A percentile compares a stretch with the other conserved stretches of the same genome.
Evolutionary conservation across 2,888 invertebrate genomes (phyloP).

Genomic region (Pterobdella sp.): DNA sequence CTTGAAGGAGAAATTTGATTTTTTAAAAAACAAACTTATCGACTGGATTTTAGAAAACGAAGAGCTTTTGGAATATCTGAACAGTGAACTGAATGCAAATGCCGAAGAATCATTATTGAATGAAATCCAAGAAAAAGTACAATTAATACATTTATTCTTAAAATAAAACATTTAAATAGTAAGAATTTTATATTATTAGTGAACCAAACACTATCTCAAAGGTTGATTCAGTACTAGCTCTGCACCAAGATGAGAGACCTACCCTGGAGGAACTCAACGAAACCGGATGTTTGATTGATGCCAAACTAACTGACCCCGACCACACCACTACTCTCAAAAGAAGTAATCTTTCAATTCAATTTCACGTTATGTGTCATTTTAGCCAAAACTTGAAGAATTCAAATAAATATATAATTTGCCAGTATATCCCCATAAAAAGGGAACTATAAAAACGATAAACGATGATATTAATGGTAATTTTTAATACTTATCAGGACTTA

Average conservation of each 20-base stretch:
- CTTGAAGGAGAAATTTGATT: constrained; percentile 3
- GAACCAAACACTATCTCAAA: too few relatives aligned
- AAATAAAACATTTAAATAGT: background rate
- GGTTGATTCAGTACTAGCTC: background rate
- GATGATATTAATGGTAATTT: background rate
- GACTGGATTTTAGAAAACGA: constrained; percentile 24
- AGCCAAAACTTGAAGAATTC: background rate
- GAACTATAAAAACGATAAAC: too few relatives aligned
- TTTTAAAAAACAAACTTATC: background rate
- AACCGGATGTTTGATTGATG: constrained; percentile 4
- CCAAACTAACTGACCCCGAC: background rate
- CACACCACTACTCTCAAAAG: background rate
- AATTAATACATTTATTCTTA: background rate
- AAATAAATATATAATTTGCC: background rate
- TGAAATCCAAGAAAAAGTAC: background rate
- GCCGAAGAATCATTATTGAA: background rate
- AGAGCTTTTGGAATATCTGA: constrained; percentile 6
- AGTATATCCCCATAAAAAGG: background rate
- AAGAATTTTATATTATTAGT: background rate
- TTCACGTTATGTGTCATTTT: background rate
- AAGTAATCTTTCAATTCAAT: background rate
- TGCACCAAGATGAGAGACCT: background rate
- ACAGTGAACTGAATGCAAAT: constrained; percentile 4
- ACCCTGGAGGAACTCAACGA: constrained; percentile 7
- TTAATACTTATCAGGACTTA: constrained; percentile 7